A percentile compares a stretch with the other conserved stretches of the same genome.
These are phyloP conservation scores for Threskiornis aethiopicus DNA, from an alignment of 2,797 vertebrate genomes.

Conservation along the genomic window DNA sequence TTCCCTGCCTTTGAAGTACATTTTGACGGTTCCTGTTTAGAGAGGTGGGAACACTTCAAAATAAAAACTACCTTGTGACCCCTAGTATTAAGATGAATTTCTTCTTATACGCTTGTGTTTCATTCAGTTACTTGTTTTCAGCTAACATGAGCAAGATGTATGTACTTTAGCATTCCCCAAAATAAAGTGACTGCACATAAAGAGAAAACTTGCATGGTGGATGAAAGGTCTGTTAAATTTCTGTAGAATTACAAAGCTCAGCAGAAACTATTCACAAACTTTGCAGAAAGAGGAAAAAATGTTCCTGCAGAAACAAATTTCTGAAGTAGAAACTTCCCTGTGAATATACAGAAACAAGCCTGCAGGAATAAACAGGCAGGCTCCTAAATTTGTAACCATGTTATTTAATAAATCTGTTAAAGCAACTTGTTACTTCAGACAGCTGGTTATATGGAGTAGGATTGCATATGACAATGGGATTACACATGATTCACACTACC, in stretches of 20 bases:
- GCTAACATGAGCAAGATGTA: background rate
- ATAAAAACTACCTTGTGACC: background rate
- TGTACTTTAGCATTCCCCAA: background rate
- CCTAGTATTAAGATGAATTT: background rate
- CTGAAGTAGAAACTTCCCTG: background rate
- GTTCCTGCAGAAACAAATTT: background rate
- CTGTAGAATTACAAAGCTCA: background rate
- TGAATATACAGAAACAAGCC: background rate
- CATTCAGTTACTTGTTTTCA: background rate
- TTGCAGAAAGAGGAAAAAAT: background rate
- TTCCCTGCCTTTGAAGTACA: background rate
- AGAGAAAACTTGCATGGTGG: background rate
- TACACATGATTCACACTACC: background rate
- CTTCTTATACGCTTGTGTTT: background rate
- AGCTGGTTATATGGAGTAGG: background rate
- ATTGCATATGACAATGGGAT: background rate
- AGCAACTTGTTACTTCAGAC: background rate
- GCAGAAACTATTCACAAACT: background rate
- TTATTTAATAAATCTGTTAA: background rate
- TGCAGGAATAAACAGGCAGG: background rate
- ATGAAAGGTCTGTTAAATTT: background rate
- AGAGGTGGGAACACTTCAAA: background rate
- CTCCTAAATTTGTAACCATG: background rate
- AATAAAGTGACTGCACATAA: background rate
- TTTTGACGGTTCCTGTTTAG: background rate